phyloP scores from a whole-genome alignment of 1,140 invertebrate species.

The Camponotus floridanus region DNA sequence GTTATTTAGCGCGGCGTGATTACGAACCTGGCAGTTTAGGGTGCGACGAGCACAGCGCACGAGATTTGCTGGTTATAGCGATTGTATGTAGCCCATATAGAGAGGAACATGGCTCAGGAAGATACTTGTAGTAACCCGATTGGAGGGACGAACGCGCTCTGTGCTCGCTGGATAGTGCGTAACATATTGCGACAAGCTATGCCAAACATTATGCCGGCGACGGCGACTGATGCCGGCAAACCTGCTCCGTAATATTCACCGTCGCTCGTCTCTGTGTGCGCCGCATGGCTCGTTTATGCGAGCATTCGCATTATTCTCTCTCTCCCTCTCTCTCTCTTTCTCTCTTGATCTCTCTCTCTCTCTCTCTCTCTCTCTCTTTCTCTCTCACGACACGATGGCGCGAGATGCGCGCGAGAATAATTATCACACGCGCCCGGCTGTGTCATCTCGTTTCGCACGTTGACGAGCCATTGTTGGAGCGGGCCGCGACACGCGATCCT shows the following conservation, averaged over 20 bases:
- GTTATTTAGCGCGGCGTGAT: slow-evolving; percentile 72
- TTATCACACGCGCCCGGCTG: slow-evolving; percentile 79
- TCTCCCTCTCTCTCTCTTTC: background rate
- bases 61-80: slow-evolving; percentile 68
- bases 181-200: slow-evolving; percentile 83
- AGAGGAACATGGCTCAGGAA: slow-evolving; percentile 54
- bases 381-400: background rate
- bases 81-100: slow-evolving; percentile 61
- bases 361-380: background rate
- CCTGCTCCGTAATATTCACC: slow-evolving; percentile 68
- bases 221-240: slow-evolving; percentile 80
- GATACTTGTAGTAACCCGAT: slow-evolving; percentile 81
- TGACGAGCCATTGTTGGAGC: slow-evolving; percentile 78
- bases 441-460: slow-evolving; percentile 82
- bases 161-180: slow-evolving; percentile 70
- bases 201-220: slow-evolving; percentile 80
- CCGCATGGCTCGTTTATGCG: slow-evolving; percentile 50
- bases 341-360: background rate
- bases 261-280: slow-evolving; percentile 36
- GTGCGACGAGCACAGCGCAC: slow-evolving; percentile 14
- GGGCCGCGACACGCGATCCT: slow-evolving; percentile 66
- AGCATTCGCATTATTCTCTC: slow-evolving; percentile 26
- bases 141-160: slow-evolving; percentile 62
- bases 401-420: slow-evolving; percentile 75
- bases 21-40: slow-evolving; percentile 68